Percentiles rank a stretch among this genome's conserved stretches.
phyloP scores from a whole-genome alignment of 1,140 invertebrate species.

The Tetramorium parvispinum region DNA sequence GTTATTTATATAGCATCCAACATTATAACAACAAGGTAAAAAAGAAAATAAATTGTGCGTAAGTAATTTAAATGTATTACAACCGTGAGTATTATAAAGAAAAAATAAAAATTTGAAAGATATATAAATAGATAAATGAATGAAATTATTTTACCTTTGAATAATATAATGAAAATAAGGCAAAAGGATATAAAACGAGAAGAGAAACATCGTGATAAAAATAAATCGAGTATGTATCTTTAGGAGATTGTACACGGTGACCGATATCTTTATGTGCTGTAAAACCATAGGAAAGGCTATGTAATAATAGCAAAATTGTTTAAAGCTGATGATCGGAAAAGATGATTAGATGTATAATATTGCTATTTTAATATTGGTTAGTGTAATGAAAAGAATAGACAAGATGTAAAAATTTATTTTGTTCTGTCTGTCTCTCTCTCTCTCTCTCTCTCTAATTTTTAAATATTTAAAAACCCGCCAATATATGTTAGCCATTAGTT shows the following conservation, averaged over 20 bases:
- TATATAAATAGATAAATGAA: not conserved
- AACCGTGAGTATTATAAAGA: too few species aligned
- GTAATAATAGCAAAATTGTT: slow-evolving; percentile 20
- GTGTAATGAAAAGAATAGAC: not conserved
- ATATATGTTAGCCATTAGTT: not conserved
- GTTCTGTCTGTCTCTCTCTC: not conserved
- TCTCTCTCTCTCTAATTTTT: not conserved
- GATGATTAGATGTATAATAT: not conserved
- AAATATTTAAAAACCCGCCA: not conserved
- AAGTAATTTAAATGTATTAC: not conserved
- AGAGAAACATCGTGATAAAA: slow-evolving; percentile 1
- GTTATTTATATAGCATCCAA: not conserved
- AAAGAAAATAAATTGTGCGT: not conserved
- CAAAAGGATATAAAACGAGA: not conserved
- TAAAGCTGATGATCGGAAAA: not conserved
- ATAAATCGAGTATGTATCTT: slow-evolving; percentile 24
- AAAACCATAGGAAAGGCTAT: not conserved
- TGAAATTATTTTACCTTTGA: not conserved
- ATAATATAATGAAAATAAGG: slow-evolving; percentile 11
- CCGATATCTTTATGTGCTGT: slow-evolving; percentile 11
- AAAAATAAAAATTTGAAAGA: not conserved
- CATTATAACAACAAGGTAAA: not conserved
- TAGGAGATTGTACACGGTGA: not conserved
- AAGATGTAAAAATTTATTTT: not conserved
- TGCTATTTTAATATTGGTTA: not conserved